Conservation (phyloP, 1,140 invertebrate species). For the Chrysomallon squamiferum region DNA sequence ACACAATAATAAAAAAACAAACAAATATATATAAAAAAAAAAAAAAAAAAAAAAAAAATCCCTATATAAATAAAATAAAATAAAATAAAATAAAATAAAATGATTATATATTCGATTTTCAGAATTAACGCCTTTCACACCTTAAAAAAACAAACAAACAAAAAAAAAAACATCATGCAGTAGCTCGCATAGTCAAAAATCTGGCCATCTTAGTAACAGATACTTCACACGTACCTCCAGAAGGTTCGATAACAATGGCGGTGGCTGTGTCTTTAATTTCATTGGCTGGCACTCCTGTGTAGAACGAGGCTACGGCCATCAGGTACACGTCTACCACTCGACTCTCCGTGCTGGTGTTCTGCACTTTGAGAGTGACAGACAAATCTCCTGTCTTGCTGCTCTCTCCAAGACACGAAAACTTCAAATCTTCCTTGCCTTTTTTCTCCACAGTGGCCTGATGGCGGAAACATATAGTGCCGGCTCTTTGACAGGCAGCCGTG, state of each 20-base stretch:
- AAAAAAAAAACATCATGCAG: no score
- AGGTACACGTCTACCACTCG: slow-evolving; percentile 45
- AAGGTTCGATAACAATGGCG: slow-evolving; percentile 39
- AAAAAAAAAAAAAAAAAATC: no score
- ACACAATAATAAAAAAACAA: no score
- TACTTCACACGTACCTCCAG: slow-evolving; percentile 41
- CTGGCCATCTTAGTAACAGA: no score
- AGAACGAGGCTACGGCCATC: slow-evolving; percentile 38
- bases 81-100: no score
- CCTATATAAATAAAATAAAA: no score
- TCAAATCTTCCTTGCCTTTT: slow-evolving; percentile 31
- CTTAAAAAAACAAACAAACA: no score
- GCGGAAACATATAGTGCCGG: slow-evolving; percentile 33
- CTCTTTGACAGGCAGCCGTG: slow-evolving; percentile 26
- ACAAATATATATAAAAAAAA: no score
- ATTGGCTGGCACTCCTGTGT: slow-evolving; percentile 47
- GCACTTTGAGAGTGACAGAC: slow-evolving; percentile 30
- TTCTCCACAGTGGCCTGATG: slow-evolving; percentile 11
- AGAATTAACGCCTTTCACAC: no score
- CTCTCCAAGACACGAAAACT: slow-evolving; percentile 40
- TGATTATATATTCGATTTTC: no score
- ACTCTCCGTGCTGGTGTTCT: slow-evolving; percentile 35
- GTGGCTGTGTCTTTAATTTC: slow-evolving; percentile 42
- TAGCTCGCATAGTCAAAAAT: no score
- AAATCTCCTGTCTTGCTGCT: slow-evolving; percentile 42